Evolutionary conservation across 2,888 invertebrate genomes (phyloP).

Genomic region (Cryptosula pallasiana): DNA sequence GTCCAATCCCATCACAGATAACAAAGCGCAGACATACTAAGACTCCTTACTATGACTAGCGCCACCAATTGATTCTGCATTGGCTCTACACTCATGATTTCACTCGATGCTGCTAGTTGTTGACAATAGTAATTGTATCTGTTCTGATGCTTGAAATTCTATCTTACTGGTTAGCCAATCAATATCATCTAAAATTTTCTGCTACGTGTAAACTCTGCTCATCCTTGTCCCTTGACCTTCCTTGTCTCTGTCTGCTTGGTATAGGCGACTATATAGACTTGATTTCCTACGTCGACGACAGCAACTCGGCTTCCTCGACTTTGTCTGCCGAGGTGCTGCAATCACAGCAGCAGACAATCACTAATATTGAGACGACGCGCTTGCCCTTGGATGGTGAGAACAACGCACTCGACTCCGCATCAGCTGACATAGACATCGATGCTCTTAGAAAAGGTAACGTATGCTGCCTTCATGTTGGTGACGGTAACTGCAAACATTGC

Average conservation of each 20-base stretch:
- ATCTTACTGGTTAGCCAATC: too few species aligned
- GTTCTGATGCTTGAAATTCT: too few species aligned
- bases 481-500: too few species aligned
- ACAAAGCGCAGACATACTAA: too few species aligned
- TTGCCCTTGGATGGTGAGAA: not conserved
- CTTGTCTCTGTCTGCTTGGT: conserved; percentile 11
- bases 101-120: too few species aligned
- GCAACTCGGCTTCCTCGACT: not conserved
- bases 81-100: too few species aligned
- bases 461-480: too few species aligned
- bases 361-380: not conserved
- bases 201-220: not conserved
- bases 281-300: conserved; percentile 56
- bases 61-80: too few species aligned
- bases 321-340: not conserved
- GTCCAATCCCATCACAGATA: too few species aligned
- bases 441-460: conserved; percentile 16
- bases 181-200: not conserved
- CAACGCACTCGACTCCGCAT: not conserved
- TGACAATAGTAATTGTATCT: too few species aligned
- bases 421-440: not conserved
- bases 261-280: conserved; percentile 29
- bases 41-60: too few species aligned
- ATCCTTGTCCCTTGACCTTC: not conserved
- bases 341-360: not conserved